Conservation (phyloP, 2,797 vertebrate species). For the Chelon labrosus region DNA sequence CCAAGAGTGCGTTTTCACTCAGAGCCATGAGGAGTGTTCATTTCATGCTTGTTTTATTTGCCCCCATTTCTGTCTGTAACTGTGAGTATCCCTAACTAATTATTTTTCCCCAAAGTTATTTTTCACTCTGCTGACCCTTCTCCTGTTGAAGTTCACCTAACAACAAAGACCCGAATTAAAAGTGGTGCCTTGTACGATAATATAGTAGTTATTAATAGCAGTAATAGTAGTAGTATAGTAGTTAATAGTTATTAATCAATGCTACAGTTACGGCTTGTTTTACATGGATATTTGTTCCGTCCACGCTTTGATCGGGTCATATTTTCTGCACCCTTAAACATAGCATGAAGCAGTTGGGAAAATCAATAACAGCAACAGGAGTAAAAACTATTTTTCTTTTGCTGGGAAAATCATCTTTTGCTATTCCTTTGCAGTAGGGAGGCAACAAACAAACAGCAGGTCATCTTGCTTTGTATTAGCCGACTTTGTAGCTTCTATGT, state of each 20-base stretch:
- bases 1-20: conserved; percentile 1
- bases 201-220: neutral
- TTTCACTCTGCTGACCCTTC: neutral
- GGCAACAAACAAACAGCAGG: neutral
- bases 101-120: neutral
- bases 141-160: neutral
- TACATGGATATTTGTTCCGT: neutral
- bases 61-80: neutral
- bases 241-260: conserved; percentile 2
- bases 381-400: neutral
- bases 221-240: too few relatives aligned
- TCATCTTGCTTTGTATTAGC: neutral
- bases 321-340: conserved; percentile 6
- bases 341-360: neutral
- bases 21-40: neutral
- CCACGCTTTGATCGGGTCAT: conserved; percentile 1
- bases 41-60: neutral
- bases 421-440: neutral
- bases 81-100: neutral
- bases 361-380: neutral
- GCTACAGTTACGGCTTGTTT: neutral
- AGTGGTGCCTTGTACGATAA: neutral
- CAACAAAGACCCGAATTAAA: neutral
- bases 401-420: neutral
- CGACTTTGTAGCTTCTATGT: neutral